These are phyloP conservation scores for Drosophila teissieri DNA, from an alignment of 1,140 invertebrate species.

Conservation along the genomic window DNA sequence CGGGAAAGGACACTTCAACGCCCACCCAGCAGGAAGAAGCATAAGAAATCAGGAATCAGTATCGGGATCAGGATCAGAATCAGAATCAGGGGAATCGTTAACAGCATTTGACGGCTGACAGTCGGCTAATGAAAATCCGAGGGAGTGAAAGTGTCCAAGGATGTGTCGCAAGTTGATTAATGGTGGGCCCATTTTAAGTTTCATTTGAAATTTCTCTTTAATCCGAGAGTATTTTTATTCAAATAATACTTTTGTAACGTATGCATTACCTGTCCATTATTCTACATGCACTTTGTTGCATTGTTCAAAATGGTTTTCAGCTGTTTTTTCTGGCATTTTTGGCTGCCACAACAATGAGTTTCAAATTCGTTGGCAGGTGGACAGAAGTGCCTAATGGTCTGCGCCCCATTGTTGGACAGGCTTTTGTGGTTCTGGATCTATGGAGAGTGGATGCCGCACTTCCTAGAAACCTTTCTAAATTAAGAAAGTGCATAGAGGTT, in stretches of 20 bases:
- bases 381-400: conserved; percentile 28
- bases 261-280: conserved; percentile 43
- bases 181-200: conserved; percentile 28
- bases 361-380: conserved; percentile 31
- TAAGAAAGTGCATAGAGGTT: conserved; percentile 63
- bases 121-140: conserved; percentile 67
- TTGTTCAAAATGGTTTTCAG: conserved; percentile 37
- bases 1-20: conserved; percentile 30
- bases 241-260: conserved; percentile 23
- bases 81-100: conserved; percentile 28
- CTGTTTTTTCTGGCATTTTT: conserved; percentile 21
- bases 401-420: conserved; percentile 19
- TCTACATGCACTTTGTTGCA: conserved; percentile 37
- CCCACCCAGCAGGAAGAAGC: conserved; percentile 24
- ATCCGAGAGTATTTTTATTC: conserved; percentile 9
- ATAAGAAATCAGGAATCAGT: conserved; percentile 7
- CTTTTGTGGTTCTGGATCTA: conserved; percentile 13
- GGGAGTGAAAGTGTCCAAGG: conserved; percentile 47
- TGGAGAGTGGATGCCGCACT: background rate
- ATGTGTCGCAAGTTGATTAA: conserved; percentile 56
- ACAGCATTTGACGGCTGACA: conserved; percentile 57
- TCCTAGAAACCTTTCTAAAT: conserved; percentile 38
- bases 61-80: conserved; percentile 1
- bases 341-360: conserved; percentile 42
- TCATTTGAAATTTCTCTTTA: conserved; percentile 45